Percentiles rank a stretch among this genome's conserved stretches.
Evolutionary conservation across 2,797 vertebrate species (phyloP).

Genomic region (Orientallactaga sibirica): DNA sequence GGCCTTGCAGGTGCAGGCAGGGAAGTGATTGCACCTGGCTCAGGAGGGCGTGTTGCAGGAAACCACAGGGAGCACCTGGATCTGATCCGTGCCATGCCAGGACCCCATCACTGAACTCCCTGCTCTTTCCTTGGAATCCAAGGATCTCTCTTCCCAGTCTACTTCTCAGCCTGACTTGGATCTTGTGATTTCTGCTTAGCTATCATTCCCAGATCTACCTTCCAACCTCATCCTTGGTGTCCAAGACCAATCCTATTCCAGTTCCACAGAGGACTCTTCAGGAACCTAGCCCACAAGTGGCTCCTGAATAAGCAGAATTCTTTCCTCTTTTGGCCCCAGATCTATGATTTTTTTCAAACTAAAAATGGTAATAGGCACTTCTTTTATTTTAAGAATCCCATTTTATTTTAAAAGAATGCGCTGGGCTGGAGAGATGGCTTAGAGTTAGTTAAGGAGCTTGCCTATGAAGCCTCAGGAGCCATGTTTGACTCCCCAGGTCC

Average conservation of each 20-base stretch:
- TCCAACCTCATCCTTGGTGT: neutral
- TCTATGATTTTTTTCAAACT: slow-evolving; percentile 6
- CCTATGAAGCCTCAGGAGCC: neutral
- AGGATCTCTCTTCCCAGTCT: neutral
- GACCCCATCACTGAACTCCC: slow-evolving; percentile 13
- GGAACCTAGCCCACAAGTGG: neutral
- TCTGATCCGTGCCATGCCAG: slow-evolving; percentile 50
- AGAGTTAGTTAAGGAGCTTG: neutral
- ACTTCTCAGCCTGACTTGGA: neutral
- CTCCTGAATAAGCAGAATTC: neutral
- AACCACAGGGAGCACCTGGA: slow-evolving; percentile 30
- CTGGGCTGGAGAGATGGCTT: neutral
- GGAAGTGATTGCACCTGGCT: slow-evolving; percentile 65
- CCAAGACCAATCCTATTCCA: neutral
- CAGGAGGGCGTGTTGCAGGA: neutral
- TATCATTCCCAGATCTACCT: neutral
- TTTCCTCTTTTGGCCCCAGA: neutral
- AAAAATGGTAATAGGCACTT: neutral
- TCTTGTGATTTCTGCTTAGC: neutral
- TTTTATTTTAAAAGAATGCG: neutral
- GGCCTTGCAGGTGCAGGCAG: slow-evolving; percentile 64
- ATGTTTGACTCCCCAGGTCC: neutral
- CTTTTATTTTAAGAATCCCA: neutral
- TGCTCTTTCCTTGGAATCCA: neutral
- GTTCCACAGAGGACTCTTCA: neutral